A percentile compares a stretch with the other conserved stretches of the same genome.
Evolutionary conservation across 2,888 invertebrate species (phyloP).

Genomic region (Ectobius pallidus): DNA sequence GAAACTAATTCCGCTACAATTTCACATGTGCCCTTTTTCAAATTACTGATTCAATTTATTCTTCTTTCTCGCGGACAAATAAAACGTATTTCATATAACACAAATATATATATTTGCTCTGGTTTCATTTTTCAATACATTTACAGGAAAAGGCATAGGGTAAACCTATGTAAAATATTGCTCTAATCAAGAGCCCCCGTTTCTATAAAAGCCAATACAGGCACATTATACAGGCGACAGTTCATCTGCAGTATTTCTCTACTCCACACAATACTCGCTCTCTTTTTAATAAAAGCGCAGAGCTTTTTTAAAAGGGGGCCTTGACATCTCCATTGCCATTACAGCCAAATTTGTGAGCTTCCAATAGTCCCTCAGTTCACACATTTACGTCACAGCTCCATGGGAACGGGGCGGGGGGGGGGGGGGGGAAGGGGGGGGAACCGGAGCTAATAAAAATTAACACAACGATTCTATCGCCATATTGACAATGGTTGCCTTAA

Average conservation of each 20-base stretch:
- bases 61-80: too few species aligned
- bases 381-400: conserved; percentile 15
- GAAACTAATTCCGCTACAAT: too few species aligned
- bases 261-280: neutral
- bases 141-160: too few species aligned
- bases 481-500: conserved; percentile 21
- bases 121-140: too few species aligned
- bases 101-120: too few species aligned
- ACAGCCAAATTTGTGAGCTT: conserved; percentile 22
- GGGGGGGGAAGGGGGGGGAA: neutral
- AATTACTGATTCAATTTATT: too few species aligned
- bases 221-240: neutral
- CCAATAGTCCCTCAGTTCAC: neutral
- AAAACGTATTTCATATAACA: too few species aligned
- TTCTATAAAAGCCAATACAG: too few species aligned
- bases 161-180: too few species aligned
- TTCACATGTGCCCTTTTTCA: too few species aligned
- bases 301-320: neutral
- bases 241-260: conserved; percentile 8
- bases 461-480: neutral
- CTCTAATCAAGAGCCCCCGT: too few species aligned
- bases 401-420: neutral
- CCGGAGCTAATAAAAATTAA: conserved; percentile 27
- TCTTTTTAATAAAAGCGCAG: conserved; percentile 23
- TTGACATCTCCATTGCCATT: neutral